Conservation (phyloP, 1,140 invertebrate genomes). For the Lutraria rhynchaena region DNA sequence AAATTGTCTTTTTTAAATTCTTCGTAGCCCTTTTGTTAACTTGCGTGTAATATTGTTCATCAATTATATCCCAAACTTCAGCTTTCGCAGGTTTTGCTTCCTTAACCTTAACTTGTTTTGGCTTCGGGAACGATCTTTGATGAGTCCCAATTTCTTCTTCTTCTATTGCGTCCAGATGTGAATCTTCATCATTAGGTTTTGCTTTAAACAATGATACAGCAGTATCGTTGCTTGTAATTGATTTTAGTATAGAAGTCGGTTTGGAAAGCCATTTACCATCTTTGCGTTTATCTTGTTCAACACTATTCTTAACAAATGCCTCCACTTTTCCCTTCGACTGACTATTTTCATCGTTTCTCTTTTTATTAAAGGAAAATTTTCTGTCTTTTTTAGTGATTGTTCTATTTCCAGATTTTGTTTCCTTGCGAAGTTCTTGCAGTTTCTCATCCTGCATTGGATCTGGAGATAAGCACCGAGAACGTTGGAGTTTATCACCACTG, state of each 20-base stretch:
- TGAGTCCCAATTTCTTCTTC: slow-evolving; percentile 63
- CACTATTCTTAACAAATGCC: slow-evolving; percentile 52
- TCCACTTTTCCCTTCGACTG: slow-evolving; percentile 36
- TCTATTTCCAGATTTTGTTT: slow-evolving; percentile 19
- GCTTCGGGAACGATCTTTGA: slow-evolving; percentile 14
- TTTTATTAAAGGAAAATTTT: slow-evolving; percentile 54
- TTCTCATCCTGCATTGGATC: slow-evolving; percentile 54
- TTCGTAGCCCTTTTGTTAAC: slow-evolving; percentile 46
- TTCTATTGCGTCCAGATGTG: slow-evolving; percentile 62
- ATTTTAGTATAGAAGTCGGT: slow-evolving; percentile 63
- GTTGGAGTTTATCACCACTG: not conserved
- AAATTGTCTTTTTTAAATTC: slow-evolving; percentile 66
- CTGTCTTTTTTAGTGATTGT: slow-evolving; percentile 41
- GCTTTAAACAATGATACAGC: slow-evolving; percentile 67
- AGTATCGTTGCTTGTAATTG: slow-evolving; percentile 67
- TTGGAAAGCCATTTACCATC: slow-evolving; percentile 66
- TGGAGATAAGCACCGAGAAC: slow-evolving; percentile 32
- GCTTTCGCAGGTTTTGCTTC: slow-evolving; percentile 32
- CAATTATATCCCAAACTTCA: slow-evolving; percentile 50
- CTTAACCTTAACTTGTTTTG: slow-evolving; percentile 35
- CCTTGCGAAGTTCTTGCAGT: slow-evolving; percentile 49
- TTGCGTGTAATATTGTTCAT: slow-evolving; percentile 56
- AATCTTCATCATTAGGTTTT: slow-evolving; percentile 59
- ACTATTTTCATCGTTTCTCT: slow-evolving; percentile 34
- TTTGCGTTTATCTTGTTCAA: slow-evolving; percentile 59